Evolutionary conservation across 2,888 invertebrate species (phyloP).

Genomic region (Andricus curvator): DNA sequence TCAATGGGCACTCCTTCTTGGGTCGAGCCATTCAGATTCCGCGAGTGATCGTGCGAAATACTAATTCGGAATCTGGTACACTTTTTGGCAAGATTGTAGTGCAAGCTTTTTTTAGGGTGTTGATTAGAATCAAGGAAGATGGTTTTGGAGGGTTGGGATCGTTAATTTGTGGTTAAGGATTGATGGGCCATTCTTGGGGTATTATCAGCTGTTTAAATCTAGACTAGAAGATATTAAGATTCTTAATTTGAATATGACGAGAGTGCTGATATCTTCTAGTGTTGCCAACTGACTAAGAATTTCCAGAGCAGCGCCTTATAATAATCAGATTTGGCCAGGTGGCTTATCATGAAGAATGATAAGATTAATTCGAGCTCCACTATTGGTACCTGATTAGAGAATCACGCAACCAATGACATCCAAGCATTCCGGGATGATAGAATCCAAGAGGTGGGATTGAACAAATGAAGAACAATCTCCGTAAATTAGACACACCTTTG

Average conservation of each 20-base stretch:
- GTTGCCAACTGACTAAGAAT: not conserved
- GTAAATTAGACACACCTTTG: conserved; percentile 3
- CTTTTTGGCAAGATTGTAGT: not conserved
- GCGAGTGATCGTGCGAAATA: conserved; percentile 13
- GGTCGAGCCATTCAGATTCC: conserved; percentile 27
- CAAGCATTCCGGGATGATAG: not conserved
- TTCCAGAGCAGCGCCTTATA: not conserved
- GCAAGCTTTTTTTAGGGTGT: not conserved
- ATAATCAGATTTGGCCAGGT: not conserved
- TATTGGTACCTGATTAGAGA: conserved; percentile 19
- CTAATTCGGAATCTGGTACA: not conserved
- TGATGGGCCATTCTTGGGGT: not conserved
- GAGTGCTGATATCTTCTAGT: too few relatives aligned
- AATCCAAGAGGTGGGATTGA: not conserved
- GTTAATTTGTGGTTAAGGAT: not conserved
- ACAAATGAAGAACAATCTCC: not conserved
- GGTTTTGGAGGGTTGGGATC: not conserved
- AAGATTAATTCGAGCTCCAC: not conserved
- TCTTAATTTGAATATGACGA: too few relatives aligned
- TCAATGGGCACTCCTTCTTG: conserved; percentile 30
- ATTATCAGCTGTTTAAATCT: too few relatives aligned
- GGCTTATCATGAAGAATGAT: not conserved
- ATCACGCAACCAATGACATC: not conserved
- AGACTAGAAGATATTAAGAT: too few relatives aligned
- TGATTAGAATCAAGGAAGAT: not conserved